Conservation (phyloP, 2,888 invertebrate species). For the Rhimphoctona megacephalus region DNA sequence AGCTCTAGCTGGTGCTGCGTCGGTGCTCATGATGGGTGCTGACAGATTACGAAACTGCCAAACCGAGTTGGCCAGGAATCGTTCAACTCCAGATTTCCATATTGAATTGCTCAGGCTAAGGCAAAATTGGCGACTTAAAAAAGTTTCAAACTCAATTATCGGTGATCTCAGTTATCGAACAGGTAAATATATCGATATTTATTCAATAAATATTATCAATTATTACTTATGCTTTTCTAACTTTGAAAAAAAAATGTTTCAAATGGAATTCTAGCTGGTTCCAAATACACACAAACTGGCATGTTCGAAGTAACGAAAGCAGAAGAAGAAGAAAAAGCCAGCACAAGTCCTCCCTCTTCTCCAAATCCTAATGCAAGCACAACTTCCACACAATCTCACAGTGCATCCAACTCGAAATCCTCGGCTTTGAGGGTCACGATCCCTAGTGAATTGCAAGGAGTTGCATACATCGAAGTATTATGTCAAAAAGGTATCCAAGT, state of each 20-base stretch:
- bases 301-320: conserved; percentile 98
- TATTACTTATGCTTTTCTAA: neutral
- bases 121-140: conserved; percentile 98
- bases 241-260: neutral
- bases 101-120: conserved; percentile 94
- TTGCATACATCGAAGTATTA: conserved; percentile 97
- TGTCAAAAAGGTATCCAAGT: conserved; percentile 92
- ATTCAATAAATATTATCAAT: neutral
- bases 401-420: conserved; percentile 86
- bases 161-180: conserved; percentile 98
- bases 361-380: conserved; percentile 85
- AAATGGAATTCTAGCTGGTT: conserved; percentile 88
- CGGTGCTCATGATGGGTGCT: conserved; percentile 93
- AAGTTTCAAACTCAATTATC: conserved; percentile 97
- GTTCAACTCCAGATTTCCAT: conserved; percentile 95
- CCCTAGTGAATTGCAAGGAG: conserved; percentile 97
- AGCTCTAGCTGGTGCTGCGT: conserved; percentile 94
- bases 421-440: conserved; percentile 96
- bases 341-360: conserved; percentile 86
- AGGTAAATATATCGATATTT: conserved; percentile 80
- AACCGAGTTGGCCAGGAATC: conserved; percentile 91
- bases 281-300: conserved; percentile 96
- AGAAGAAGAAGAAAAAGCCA: conserved; percentile 89
- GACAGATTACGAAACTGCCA: conserved; percentile 93
- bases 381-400: conserved; percentile 82